A percentile compares a stretch with the other conserved stretches of the same genome.
These are phyloP conservation scores for Tetheella fluctuosa DNA, from an alignment of 2,888 invertebrate genomes.

Conservation along the genomic window DNA sequence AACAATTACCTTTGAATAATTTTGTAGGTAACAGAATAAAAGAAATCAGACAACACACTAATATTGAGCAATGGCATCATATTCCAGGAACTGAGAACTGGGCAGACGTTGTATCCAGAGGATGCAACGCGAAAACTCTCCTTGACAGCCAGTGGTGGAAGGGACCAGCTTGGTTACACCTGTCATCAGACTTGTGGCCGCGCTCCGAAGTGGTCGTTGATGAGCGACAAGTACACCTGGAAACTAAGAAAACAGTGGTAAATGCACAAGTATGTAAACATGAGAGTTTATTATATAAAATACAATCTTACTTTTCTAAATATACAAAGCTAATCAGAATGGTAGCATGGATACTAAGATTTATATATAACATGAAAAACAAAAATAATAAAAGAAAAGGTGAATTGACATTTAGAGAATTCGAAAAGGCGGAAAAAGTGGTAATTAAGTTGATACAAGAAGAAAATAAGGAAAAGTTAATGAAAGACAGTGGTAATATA, in stretches of 20 bases:
- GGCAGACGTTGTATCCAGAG: constrained; percentile 26
- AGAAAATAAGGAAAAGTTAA: neutral
- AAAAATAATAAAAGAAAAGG: constrained; percentile 2
- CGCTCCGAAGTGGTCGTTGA: neutral
- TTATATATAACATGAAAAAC: constrained; percentile 13
- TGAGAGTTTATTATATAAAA: neutral
- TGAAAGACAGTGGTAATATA: neutral
- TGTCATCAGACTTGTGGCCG: constrained; percentile 9
- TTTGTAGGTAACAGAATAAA: constrained; percentile 23
- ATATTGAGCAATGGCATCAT: constrained; percentile 18
- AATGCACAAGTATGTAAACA: neutral
- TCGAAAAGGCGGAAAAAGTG: constrained; percentile 15
- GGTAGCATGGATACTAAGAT: constrained; percentile 18
- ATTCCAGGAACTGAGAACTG: constrained; percentile 20
- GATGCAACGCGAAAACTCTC: constrained; percentile 20
- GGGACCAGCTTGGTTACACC: constrained; percentile 21
- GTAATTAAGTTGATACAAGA: neutral
- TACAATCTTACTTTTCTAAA: constrained; percentile 16
- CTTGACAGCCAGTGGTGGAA: constrained; percentile 16
- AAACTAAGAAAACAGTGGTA: neutral
- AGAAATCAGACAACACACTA: constrained; percentile 21
- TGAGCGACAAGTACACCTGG: neutral
- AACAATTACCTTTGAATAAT: constrained; percentile 14
- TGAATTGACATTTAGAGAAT: constrained; percentile 15
- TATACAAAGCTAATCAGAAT: constrained; percentile 18